A percentile compares a stretch with the other conserved stretches of the same genome.
Conservation (phyloP, 2,888 invertebrate genomes). For the Troides aeacus region DNA sequence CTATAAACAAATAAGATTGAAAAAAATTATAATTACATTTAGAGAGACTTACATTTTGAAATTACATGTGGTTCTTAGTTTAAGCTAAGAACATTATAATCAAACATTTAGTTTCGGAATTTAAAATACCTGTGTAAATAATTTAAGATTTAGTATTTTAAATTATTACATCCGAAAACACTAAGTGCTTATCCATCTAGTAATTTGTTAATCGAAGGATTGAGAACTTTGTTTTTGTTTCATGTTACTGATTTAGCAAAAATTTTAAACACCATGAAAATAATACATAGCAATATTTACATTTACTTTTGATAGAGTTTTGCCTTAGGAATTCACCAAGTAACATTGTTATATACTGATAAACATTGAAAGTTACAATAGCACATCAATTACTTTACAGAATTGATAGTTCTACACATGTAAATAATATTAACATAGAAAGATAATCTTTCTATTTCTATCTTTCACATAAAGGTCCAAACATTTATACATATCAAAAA, state of each 20-base stretch:
- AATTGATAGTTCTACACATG: neutral
- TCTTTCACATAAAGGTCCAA: conserved; percentile 2
- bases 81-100: no score
- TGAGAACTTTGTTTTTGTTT: conserved; percentile 22
- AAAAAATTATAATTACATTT: no score
- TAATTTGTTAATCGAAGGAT: neutral
- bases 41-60: no score
- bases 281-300: conserved; percentile 18
- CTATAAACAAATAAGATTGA: no score
- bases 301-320: conserved; percentile 2
- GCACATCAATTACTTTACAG: conserved; percentile 3
- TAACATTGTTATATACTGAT: conserved; percentile 10
- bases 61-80: no score
- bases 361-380: conserved; percentile 15
- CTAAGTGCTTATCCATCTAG: neutral
- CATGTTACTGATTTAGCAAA: conserved; percentile 23
- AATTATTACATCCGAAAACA: neutral
- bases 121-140: neutral
- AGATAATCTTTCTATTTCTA: conserved; percentile 13
- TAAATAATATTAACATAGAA: neutral
- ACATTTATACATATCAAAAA: conserved; percentile 11
- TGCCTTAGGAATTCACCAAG: conserved; percentile 5
- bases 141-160: neutral
- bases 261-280: conserved; percentile 25
- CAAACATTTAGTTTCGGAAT: no score